Percentiles rank a stretch among this genome's conserved stretches.
Evolutionary conservation across 2,113 vertebrate species (phyloP).

Genomic region (Cettia cetti): DNA sequence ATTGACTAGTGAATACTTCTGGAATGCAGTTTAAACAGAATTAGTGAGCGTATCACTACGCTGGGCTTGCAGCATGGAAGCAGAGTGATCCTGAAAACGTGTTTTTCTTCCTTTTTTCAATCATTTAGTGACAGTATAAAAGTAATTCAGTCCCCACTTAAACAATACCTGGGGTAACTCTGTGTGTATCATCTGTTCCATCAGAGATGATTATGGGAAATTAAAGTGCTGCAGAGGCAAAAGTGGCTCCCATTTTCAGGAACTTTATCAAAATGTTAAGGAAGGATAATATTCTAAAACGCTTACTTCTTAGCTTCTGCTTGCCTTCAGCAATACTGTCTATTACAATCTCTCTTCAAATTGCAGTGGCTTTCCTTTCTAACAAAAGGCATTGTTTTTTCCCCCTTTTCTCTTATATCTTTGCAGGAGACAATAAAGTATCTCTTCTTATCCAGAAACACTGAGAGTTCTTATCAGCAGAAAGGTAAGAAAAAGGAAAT

Average conservation of each 20-base stretch:
- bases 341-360: constrained; percentile 30
- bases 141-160: constrained; percentile 70
- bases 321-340: constrained; percentile 56
- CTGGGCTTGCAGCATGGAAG: constrained; percentile 41
- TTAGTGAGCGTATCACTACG: constrained; percentile 56
- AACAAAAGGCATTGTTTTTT: constrained; percentile 45
- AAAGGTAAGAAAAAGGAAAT: constrained; percentile 65
- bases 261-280: constrained; percentile 69
- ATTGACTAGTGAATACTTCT: constrained; percentile 49
- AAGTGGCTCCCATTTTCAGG: constrained; percentile 28
- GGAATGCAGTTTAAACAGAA: constrained; percentile 52
- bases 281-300: constrained; percentile 60
- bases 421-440: constrained; percentile 63
- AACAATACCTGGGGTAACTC: constrained; percentile 68
- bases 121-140: constrained; percentile 60
- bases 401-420: constrained; percentile 16
- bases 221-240: constrained; percentile 62
- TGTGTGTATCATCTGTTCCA: constrained; percentile 58
- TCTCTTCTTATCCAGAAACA: constrained; percentile 67
- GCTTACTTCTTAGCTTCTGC: constrained; percentile 41
- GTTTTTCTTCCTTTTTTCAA: constrained; percentile 43
- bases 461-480: constrained; percentile 65
- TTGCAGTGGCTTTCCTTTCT: constrained; percentile 42
- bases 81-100: constrained; percentile 35
- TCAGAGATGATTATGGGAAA: constrained; percentile 68